These are phyloP conservation scores for Drosophila aldrichi DNA, from an alignment of 2,888 invertebrate genomes.

Conservation along the genomic window DNA sequence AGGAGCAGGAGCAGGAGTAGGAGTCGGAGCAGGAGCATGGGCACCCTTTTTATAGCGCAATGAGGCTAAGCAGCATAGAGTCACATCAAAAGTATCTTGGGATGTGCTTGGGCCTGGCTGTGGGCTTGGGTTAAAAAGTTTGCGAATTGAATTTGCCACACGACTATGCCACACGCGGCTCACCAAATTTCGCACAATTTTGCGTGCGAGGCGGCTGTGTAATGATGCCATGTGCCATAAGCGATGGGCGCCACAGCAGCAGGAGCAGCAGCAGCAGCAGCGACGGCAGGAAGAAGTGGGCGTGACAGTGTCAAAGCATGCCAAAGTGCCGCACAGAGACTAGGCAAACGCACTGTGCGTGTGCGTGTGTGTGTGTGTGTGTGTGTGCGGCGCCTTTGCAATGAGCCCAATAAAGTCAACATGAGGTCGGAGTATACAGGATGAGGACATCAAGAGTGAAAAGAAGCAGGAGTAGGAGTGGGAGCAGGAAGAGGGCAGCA, in stretches of 20 bases:
- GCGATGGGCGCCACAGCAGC: conserved; percentile 15
- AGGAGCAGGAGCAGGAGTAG: background rate
- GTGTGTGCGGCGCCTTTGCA: conserved; percentile 54
- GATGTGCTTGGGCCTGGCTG: conserved; percentile 26
- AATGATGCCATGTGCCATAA: conserved; percentile 73
- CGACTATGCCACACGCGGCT: conserved; percentile 83
- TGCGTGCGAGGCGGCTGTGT: conserved; percentile 78
- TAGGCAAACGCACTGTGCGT: conserved; percentile 19
- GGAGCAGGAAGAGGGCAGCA: conserved; percentile 7
- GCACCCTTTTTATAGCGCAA: conserved; percentile 39
- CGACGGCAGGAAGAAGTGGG: conserved; percentile 11
- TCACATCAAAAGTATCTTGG: conserved; percentile 56
- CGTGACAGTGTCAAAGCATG: conserved; percentile 74
- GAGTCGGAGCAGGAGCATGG: background rate
- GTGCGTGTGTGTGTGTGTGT: conserved; percentile 37
- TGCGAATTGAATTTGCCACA: conserved; percentile 83
- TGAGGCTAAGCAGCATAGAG: conserved; percentile 31
- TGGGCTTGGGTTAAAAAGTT: conserved; percentile 67
- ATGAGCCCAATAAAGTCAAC: conserved; percentile 80
- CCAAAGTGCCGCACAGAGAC: conserved; percentile 60
- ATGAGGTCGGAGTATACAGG: conserved; percentile 40
- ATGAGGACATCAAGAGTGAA: conserved; percentile 7
- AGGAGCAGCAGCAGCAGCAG: background rate
- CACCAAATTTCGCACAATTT: conserved; percentile 78
- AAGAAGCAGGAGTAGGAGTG: background rate